phyloP scores from a whole-genome alignment of 2,888 invertebrate genomes.

The Thereva nobilitata region DNA sequence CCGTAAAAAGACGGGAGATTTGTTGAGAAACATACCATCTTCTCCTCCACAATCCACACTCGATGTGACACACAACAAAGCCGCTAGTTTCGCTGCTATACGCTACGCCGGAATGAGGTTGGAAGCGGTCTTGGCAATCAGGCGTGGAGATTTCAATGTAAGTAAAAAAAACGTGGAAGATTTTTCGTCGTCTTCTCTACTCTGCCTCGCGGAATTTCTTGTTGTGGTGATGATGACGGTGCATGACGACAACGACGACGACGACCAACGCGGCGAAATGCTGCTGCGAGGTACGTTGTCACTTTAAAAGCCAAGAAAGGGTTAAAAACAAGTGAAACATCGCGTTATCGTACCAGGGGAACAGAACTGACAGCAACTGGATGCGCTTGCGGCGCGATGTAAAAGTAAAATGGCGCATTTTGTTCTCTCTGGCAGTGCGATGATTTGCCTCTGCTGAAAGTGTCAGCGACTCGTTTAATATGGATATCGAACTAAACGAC shows the following conservation, averaged over 20 bases:
- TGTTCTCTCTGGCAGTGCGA: too few relatives aligned
- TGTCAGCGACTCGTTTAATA: too few relatives aligned
- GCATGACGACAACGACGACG: too few relatives aligned
- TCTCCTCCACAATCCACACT: background rate
- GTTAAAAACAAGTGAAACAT: slow-evolving; percentile 36
- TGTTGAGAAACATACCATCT: slow-evolving; percentile 11
- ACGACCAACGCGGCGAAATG: too few relatives aligned
- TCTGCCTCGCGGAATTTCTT: background rate
- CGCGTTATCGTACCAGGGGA: slow-evolving; percentile 22
- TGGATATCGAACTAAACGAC: too few relatives aligned
- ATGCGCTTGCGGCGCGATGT: too few relatives aligned
- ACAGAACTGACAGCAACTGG: slow-evolving; percentile 1
- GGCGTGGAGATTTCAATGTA: slow-evolving; percentile 5
- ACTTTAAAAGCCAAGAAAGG: slow-evolving; percentile 24
- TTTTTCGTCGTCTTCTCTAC: background rate
- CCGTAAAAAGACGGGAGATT: too few relatives aligned
- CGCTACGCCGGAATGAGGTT: slow-evolving; percentile 29
- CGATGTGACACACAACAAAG: background rate
- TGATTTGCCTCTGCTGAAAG: too few relatives aligned
- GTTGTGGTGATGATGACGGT: too few relatives aligned
- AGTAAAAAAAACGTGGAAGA: background rate
- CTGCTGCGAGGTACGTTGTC: background rate
- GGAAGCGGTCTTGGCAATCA: slow-evolving; percentile 20
- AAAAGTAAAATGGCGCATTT: too few relatives aligned
- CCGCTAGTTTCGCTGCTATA: background rate